Evolutionary conservation across 2,888 invertebrate genomes (phyloP).

Genomic region (Drymonia ruficornis): DNA sequence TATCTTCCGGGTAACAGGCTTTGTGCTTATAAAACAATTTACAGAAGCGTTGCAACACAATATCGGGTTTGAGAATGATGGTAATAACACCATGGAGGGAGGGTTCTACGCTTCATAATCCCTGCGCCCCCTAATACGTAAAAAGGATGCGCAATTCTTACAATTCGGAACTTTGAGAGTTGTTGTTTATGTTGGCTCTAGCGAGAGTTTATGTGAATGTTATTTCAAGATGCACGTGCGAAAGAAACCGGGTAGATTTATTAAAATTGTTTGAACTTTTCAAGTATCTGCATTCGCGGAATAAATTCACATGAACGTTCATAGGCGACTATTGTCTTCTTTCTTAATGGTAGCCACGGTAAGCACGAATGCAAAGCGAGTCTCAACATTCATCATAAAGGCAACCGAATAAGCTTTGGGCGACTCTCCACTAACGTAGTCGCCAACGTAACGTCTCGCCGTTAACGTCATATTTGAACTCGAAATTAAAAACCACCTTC

Average conservation of each 20-base stretch:
- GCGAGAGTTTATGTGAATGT: slow-evolving; percentile 9
- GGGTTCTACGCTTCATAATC: slow-evolving; percentile 42
- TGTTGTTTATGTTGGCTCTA: slow-evolving; percentile 37
- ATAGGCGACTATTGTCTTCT: neutral
- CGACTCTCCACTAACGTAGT: neutral
- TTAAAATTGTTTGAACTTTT: no score
- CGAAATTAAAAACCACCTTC: no score
- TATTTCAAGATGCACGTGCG: no score
- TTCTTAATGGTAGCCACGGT: neutral
- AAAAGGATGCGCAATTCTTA: slow-evolving; percentile 42
- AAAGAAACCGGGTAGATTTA: no score
- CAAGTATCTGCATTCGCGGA: neutral
- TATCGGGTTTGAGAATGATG: slow-evolving; percentile 46
- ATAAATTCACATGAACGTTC: neutral
- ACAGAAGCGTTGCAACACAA: slow-evolving; percentile 46
- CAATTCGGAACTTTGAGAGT: slow-evolving; percentile 37
- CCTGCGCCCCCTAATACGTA: slow-evolving; percentile 29
- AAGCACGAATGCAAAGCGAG: neutral
- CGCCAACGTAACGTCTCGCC: no score
- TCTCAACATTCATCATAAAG: neutral
- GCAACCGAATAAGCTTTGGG: neutral
- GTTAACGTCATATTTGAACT: no score
- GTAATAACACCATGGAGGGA: slow-evolving; percentile 42
- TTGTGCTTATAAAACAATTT: slow-evolving; percentile 43
- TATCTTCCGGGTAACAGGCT: slow-evolving; percentile 23